Evolutionary conservation across 1,140 invertebrate genomes (phyloP).

Genomic region (Cyclargus thomasi): DNA sequence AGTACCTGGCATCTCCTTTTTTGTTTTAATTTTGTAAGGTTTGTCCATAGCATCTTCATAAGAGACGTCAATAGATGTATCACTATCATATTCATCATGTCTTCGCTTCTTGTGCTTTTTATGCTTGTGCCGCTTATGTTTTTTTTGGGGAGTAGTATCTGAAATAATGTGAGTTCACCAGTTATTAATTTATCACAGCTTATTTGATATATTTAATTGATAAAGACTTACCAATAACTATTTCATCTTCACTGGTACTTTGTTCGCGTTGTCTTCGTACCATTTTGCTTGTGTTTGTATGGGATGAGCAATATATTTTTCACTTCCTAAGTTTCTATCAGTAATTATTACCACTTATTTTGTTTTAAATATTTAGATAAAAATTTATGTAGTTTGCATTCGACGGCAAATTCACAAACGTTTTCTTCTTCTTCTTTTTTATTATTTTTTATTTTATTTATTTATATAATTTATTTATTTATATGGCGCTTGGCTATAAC

Average conservation of each 20-base stretch:
- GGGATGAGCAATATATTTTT: neutral
- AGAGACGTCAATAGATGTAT: conserved; percentile 70
- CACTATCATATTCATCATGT: conserved; percentile 70
- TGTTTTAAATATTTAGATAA: neutral
- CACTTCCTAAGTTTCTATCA: neutral
- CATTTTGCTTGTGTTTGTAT: conserved; percentile 35
- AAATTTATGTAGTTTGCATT: too few relatives aligned
- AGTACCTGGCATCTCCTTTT: conserved; percentile 66
- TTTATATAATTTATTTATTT: too few relatives aligned
- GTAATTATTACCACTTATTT: neutral
- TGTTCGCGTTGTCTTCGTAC: conserved; percentile 62
- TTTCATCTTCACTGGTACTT: conserved; percentile 67
- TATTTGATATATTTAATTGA: neutral
- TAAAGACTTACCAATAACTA: conserved; percentile 54
- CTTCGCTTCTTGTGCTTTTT: conserved; percentile 81
- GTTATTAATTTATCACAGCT: conserved; percentile 11
- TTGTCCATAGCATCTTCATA: conserved; percentile 70
- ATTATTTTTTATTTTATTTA: too few relatives aligned
- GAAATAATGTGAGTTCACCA: conserved; percentile 24
- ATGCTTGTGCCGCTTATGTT: conserved; percentile 81
- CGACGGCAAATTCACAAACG: too few relatives aligned
- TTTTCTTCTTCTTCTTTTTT: too few relatives aligned
- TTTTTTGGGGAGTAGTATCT: conserved; percentile 62
- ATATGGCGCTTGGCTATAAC: too few relatives aligned
- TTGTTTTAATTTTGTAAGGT: conserved; percentile 74